Percentiles rank a stretch among this genome's conserved stretches.
phyloP scores from a whole-genome alignment of 2,113 vertebrate species.

The Dromaius novaehollandiae region DNA sequence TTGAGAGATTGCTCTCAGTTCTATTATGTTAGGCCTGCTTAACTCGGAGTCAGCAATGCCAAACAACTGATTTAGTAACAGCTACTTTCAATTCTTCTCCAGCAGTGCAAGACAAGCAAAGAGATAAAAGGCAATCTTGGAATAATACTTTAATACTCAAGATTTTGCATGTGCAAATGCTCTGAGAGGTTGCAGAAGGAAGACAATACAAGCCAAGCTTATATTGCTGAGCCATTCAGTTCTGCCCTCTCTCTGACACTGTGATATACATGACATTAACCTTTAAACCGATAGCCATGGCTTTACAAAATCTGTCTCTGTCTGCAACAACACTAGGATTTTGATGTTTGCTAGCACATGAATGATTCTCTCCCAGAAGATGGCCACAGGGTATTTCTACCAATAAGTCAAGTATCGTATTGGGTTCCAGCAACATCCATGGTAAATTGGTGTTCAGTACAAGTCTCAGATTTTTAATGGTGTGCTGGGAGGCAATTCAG shows the following conservation, averaged over 20 bases:
- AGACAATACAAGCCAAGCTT: neutral
- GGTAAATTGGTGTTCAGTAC: neutral
- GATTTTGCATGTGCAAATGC: neutral
- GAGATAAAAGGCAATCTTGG: neutral
- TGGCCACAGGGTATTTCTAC: neutral
- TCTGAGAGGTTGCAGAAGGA: neutral
- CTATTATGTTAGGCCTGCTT: neutral
- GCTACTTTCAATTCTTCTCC: neutral
- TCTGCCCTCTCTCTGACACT: neutral
- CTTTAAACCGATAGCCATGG: neutral
- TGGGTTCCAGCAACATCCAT: neutral
- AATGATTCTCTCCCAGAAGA: neutral
- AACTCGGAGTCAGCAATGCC: neutral
- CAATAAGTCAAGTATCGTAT: neutral
- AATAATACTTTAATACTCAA: neutral
- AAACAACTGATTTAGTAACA: neutral
- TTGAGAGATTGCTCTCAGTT: neutral
- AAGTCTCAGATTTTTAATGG: neutral
- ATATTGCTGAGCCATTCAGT: neutral
- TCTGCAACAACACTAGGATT: neutral
- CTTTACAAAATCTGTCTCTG: neutral
- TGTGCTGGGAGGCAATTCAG: neutral
- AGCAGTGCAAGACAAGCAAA: neutral
- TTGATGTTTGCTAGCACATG: neutral
- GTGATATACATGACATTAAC: neutral